Base-by-base conservation (phyloP, 2,113 vertebrate species). In the Malurus melanocephalus region DNA sequence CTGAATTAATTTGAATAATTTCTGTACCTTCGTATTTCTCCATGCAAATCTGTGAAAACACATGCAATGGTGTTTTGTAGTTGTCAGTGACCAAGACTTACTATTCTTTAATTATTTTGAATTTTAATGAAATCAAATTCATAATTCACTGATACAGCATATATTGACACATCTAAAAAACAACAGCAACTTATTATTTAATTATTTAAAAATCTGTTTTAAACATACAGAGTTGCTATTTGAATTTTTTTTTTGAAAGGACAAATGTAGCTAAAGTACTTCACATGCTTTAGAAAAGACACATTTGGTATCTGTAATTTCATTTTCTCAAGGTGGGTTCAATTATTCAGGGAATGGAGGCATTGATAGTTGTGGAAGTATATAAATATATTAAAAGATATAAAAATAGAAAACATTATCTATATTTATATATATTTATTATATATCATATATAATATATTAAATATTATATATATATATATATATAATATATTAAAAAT, bases 181-280 rank as follows among this genome's bases (percentile, higher is more conserved):
- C 4, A 9, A 51, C 16, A 48, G 3, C 13, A 38, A 71, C 68
- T 85, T 53, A 3, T 48, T 45, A 65, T 65, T 24, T 11, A 59
- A 46, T 42, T 14, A 26, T 32, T 11, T 0, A 3, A 67, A 74
- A 30, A 19, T 17, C 9, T 0, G 0, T 42, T 74, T 73, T 69
- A 51, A 80, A 74, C 3, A 12, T 13, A 48, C 0, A 52, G n/a
- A 57, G 3, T 33, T 82, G 56, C 5, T 48, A 32, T 72, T 32
- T 8, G 5, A 13, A 35, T 35, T 19, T 42, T 17, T 38, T 53
- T 35, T 69, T 72, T 79, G 46, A 10, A 40, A 21, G 38, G 19
- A 48, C 2, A 43, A 59, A 66, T 59, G 77, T 20, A 48, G 16
- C 46, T 40, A 27, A 62, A 45, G 27, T 60, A 10, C 20, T 61